Conservation (phyloP, 2,797 vertebrate genomes). For the Phalloptychus januarius region DNA sequence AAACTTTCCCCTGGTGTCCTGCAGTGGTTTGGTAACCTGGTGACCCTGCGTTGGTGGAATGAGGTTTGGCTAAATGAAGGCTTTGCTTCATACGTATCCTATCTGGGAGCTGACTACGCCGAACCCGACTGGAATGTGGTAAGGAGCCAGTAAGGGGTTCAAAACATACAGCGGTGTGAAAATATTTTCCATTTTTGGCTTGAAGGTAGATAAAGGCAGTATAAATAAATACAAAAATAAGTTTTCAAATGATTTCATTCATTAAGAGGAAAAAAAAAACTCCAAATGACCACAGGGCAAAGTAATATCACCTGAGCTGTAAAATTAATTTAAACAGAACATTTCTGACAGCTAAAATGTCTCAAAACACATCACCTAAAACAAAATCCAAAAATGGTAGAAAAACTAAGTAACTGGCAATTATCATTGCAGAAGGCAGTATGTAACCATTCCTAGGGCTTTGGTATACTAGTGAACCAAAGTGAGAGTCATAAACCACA, state of each 20-base stretch:
- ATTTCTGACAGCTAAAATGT: not conserved
- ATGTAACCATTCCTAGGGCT: not conserved
- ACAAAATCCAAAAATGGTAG: not conserved
- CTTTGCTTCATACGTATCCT: conserved; percentile 92
- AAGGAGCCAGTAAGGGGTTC: conserved; percentile 46
- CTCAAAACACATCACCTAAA: not conserved
- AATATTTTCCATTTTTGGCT: not conserved
- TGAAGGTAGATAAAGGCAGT: not conserved
- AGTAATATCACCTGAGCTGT: not conserved
- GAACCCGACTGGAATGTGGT: conserved; percentile 87
- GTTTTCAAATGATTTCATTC: not conserved
- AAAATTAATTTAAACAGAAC: not conserved
- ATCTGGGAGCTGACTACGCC: conserved; percentile 83
- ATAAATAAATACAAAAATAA: not conserved
- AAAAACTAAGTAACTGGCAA: not conserved
- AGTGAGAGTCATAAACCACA: not conserved
- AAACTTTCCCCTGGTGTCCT: conserved; percentile 1
- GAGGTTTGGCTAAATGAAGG: conserved; percentile 97
- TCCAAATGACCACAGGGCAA: too few species aligned
- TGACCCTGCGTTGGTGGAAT: conserved; percentile 94
- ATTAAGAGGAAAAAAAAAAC: too few species aligned
- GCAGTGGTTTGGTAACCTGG: conserved; percentile 98
- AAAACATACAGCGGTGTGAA: not conserved
- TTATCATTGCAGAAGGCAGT: not conserved
- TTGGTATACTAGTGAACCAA: not conserved